Evolutionary conservation across 2,888 invertebrate genomes (phyloP).

Genomic region (Agriopis aurantiaria): DNA sequence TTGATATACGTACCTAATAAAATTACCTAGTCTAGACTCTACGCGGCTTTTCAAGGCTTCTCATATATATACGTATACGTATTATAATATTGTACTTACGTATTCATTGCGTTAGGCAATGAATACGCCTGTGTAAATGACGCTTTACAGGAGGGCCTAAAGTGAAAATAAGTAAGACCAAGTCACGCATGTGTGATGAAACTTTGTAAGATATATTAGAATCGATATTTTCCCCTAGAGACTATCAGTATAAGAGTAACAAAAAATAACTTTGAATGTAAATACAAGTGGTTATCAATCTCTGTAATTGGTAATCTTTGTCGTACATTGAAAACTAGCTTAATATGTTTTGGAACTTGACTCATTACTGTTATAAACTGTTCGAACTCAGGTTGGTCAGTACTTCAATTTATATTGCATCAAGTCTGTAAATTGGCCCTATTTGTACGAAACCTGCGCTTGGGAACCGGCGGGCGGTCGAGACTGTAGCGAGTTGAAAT

Average conservation of each 20-base stretch:
- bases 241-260: not conserved
- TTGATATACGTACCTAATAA: too few species aligned
- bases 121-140: not conserved
- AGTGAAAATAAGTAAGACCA: not conserved
- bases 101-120: not conserved
- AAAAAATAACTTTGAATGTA: not conserved
- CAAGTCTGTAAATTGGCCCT: conserved; percentile 73
- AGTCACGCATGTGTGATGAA: not conserved
- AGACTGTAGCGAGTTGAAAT: conserved; percentile 67
- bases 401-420: conserved; percentile 76
- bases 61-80: too few species aligned
- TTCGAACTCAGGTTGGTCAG: conserved; percentile 68
- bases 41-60: too few species aligned
- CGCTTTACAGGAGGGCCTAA: not conserved
- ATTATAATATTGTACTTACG: not conserved
- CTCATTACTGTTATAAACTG: conserved; percentile 31
- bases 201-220: not conserved
- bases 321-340: not conserved
- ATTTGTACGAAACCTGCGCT: conserved; percentile 68
- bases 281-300: not conserved
- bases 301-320: not conserved
- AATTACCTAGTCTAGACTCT: too few species aligned
- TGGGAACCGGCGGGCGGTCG: conserved; percentile 53
- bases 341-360: not conserved
- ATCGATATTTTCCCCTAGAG: not conserved